These are phyloP conservation scores for Danio rerio DNA, from an alignment of 2,113 vertebrate genomes.

Conservation along the genomic window DNA sequence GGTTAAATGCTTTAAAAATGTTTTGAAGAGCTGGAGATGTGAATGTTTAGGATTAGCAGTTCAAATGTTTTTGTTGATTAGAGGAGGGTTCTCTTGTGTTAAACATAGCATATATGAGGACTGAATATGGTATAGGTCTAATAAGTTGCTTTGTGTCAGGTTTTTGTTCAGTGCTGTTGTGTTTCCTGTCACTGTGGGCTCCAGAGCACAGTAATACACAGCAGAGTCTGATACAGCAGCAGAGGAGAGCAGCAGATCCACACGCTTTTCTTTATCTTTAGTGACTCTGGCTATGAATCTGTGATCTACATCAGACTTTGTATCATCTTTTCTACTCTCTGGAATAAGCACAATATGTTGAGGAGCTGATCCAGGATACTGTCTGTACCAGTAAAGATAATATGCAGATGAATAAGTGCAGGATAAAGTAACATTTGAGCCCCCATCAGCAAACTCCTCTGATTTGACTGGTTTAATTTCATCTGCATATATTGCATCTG, in stretches of 20 bases:
- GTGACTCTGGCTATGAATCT: background rate
- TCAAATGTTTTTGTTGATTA: no score
- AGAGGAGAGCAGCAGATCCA: background rate
- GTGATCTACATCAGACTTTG: background rate
- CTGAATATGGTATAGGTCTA: no score
- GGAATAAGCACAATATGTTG: background rate
- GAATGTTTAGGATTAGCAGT: no score
- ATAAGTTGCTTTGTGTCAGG: background rate
- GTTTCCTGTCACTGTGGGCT: no score
- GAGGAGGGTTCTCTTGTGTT: no score
- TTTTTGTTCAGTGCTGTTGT: background rate
- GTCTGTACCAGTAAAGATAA: constrained; percentile 33
- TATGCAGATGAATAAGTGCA: constrained; percentile 1
- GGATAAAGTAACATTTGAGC: background rate
- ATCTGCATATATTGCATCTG: background rate
- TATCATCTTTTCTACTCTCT: background rate
- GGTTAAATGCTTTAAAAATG: no score
- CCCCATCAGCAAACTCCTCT: background rate
- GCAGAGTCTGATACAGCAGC: no score
- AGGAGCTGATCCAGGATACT: background rate
- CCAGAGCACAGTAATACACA: no score
- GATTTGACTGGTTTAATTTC: background rate
- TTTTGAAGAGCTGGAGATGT: no score
- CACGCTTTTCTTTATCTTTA: background rate
- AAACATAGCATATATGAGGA: no score